Conservation (phyloP, 2,797 vertebrate genomes). For the Parauchenoglanis punctatus region DNA sequence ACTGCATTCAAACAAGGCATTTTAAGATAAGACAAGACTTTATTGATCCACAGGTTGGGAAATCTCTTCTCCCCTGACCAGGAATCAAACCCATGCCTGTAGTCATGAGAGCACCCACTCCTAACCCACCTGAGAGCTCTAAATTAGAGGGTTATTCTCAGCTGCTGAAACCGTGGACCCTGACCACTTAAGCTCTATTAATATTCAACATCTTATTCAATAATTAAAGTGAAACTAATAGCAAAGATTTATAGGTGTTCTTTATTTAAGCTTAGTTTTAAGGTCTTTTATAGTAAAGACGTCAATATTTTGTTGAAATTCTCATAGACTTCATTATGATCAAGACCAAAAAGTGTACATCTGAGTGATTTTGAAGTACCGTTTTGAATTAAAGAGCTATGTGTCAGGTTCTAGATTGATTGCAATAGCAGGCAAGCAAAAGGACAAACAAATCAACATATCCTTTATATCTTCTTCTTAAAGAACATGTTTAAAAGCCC, state of each 20-base stretch:
- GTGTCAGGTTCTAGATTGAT: neutral
- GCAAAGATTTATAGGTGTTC: too few relatives aligned
- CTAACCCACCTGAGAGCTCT: too few relatives aligned
- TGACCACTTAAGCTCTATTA: neutral
- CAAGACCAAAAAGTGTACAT: neutral
- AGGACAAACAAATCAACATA: neutral
- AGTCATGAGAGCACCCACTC: too few relatives aligned
- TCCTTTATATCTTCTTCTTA: slow-evolving; percentile 7
- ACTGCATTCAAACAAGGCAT: neutral
- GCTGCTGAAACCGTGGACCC: too few relatives aligned
- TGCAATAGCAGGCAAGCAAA: neutral
- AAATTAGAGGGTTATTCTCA: too few relatives aligned
- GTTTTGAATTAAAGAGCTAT: neutral
- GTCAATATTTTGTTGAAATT: neutral
- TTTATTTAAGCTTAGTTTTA: neutral
- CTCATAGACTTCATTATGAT: neutral
- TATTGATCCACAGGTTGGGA: too few relatives aligned
- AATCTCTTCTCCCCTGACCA: too few relatives aligned
- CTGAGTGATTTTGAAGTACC: neutral
- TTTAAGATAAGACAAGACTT: too few relatives aligned
- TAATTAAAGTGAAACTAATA: neutral
- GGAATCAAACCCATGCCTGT: too few relatives aligned
- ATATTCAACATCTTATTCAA: neutral
- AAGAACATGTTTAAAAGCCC: neutral
- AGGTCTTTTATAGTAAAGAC: neutral